Conservation (phyloP, 2,797 vertebrate genomes). For the Protonibea diacanthus region DNA sequence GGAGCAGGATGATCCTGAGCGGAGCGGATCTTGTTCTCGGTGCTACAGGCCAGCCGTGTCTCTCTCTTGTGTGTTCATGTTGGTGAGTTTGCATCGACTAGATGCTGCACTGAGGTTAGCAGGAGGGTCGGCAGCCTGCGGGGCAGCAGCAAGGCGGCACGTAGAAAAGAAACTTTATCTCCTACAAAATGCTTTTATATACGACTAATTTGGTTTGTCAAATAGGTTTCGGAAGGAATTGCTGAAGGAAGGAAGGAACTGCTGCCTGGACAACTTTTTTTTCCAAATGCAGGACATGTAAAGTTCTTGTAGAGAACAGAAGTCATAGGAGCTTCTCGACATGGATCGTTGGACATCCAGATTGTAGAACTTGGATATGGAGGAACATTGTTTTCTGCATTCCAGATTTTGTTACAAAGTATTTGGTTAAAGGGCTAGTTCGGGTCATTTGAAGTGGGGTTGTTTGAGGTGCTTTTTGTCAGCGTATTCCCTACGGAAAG, state of each 20-base stretch:
- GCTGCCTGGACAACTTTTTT: neutral
- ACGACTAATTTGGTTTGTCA: neutral
- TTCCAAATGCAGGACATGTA: neutral
- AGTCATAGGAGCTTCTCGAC: neutral
- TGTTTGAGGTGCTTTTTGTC: no score
- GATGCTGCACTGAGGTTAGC: conserved; percentile 26
- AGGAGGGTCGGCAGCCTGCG: conserved; percentile 20
- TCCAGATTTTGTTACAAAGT: neutral
- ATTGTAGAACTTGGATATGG: neutral
- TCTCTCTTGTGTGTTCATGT: conserved; percentile 28
- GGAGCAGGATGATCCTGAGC: conserved; percentile 66
- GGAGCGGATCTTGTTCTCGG: conserved; percentile 59
- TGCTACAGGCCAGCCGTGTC: conserved; percentile 68
- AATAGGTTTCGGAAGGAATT: conserved; percentile 2
- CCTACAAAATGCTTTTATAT: neutral
- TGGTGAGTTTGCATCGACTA: conserved; percentile 7
- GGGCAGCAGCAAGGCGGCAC: conserved; percentile 13
- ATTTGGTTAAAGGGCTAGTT: no score
- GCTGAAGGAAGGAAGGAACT: no score
- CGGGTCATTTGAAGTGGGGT: no score
- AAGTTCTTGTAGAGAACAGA: neutral
- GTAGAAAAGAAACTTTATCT: neutral
- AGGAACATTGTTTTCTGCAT: neutral
- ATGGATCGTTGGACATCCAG: neutral
- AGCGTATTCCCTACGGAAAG: no score